phyloP scores from a whole-genome alignment of 2,113 vertebrate genomes.

The Rhabdomys dilectus region DNA sequence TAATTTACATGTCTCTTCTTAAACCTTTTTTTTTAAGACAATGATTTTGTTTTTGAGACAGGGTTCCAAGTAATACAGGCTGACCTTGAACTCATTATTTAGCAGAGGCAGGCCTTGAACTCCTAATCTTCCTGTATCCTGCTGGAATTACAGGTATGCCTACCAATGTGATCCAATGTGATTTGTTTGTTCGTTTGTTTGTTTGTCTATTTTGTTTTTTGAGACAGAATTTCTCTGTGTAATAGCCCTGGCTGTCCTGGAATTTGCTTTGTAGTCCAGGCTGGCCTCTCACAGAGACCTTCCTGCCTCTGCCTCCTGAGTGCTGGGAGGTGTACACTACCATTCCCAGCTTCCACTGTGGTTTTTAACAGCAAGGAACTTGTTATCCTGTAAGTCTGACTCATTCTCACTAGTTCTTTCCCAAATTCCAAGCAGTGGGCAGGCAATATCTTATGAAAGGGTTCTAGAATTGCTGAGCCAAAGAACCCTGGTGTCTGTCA shows the following conservation, averaged over 20 bases:
- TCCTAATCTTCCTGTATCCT: too few species aligned
- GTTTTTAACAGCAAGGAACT: constrained; percentile 3
- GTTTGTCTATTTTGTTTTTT: not conserved
- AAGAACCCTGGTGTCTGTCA: not conserved
- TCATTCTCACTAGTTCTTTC: not conserved
- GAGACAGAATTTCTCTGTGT: not conserved
- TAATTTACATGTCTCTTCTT: not conserved
- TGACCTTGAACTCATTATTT: not conserved
- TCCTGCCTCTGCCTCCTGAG: not conserved
- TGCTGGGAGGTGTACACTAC: not conserved
- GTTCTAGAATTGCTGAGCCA: not conserved
- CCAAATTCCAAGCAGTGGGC: not conserved
- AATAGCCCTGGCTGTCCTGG: not conserved
- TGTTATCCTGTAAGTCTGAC: not conserved
- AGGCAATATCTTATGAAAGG: not conserved
- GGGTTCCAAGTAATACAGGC: not conserved
- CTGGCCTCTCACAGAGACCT: not conserved
- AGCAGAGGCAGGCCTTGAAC: not conserved
- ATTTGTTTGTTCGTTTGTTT: not conserved
- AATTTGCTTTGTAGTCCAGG: not conserved
- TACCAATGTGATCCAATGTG: too few species aligned
- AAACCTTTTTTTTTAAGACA: not conserved
- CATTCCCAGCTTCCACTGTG: not conserved
- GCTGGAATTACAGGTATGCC: too few species aligned
- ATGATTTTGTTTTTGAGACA: not conserved